These are phyloP conservation scores for Cichladusa arquata DNA, from an alignment of 2,113 vertebrate genomes.

Conservation along the genomic window DNA sequence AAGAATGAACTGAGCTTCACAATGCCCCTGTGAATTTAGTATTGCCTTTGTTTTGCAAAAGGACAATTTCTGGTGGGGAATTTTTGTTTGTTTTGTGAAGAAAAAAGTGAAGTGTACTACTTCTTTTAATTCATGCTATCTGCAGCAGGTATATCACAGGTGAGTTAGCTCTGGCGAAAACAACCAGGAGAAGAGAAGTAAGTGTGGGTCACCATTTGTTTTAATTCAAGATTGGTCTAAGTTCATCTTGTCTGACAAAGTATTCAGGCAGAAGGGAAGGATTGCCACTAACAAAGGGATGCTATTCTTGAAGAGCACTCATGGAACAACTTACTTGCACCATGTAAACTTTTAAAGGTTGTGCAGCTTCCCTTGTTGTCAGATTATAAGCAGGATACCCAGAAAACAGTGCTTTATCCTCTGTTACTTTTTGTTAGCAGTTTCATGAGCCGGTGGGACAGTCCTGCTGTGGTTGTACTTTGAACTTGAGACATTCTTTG, in stretches of 20 bases:
- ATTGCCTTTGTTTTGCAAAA: not conserved
- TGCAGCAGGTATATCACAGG: not conserved
- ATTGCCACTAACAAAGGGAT: not conserved
- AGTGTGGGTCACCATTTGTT: not conserved
- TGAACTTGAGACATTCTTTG: not conserved
- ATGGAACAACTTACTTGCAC: not conserved
- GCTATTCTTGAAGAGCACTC: not conserved
- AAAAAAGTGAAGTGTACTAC: not conserved
- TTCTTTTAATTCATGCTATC: not conserved
- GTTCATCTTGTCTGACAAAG: not conserved
- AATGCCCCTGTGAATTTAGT: not conserved
- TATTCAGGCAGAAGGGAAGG: not conserved
- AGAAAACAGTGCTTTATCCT: not conserved
- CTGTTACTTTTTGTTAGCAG: not conserved
- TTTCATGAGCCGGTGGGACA: not conserved
- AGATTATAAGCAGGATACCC: not conserved
- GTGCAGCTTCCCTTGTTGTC: not conserved
- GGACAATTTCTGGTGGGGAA: not conserved
- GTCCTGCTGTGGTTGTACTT: not conserved
- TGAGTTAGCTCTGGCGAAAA: not conserved
- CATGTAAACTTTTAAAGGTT: not conserved
- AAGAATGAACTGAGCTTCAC: not conserved
- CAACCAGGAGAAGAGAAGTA: not conserved
- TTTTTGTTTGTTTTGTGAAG: not conserved
- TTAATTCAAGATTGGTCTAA: not conserved